Conservation (phyloP, 2,113 vertebrate genomes). For the Scalopus aquaticus region DNA sequence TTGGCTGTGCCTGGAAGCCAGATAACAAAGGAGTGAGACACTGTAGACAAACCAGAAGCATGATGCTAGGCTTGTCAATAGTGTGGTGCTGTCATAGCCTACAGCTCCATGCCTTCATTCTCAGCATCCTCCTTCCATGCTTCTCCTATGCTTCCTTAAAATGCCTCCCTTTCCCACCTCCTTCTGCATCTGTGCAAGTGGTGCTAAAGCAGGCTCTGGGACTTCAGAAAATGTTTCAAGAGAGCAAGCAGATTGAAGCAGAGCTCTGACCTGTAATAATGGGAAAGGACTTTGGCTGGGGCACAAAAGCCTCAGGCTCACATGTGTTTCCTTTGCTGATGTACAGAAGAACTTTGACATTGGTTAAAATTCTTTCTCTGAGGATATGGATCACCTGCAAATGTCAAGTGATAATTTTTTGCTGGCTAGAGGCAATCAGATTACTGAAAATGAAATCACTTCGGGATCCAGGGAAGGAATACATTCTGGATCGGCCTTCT, state of each 20-base stretch:
- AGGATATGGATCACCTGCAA: not conserved
- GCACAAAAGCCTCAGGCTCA: not conserved
- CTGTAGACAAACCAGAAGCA: not conserved
- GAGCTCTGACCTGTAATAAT: not conserved
- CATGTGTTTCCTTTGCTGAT: not conserved
- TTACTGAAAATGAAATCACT: not conserved
- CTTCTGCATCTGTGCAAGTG: not conserved
- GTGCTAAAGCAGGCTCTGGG: not conserved
- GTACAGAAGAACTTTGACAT: not conserved
- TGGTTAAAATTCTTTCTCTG: not conserved
- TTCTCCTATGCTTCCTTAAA: not conserved
- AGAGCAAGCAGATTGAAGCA: not conserved
- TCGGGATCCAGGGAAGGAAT: not conserved
- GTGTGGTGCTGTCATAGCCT: fast-evolving
- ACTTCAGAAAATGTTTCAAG: not conserved
- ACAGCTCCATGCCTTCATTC: fast-evolving
- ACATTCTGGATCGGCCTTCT: not conserved
- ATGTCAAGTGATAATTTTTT: slow-evolving; percentile 19
- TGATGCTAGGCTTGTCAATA: not conserved
- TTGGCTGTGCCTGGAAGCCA: not conserved
- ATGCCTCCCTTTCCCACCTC: not conserved
- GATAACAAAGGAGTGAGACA: not conserved
- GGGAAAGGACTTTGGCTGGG: not conserved
- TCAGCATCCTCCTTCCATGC: too few relatives aligned
- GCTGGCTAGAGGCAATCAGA: not conserved